Conservation (phyloP, 2,888 invertebrate species). For the Macrosiphum euphorbiae region DNA sequence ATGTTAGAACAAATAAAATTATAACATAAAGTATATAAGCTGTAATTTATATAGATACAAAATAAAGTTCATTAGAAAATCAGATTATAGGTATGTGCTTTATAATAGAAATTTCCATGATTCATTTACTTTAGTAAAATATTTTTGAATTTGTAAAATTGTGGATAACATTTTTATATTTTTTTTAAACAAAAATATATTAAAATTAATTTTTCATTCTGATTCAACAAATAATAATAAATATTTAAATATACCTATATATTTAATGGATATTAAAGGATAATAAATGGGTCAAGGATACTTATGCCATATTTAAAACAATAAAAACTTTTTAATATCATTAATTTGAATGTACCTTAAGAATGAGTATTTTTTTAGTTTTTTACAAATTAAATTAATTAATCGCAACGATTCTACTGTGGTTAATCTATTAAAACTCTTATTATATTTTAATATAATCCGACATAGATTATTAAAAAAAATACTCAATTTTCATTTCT, state of each 20-base stretch:
- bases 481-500: background rate
- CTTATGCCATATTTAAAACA: background rate
- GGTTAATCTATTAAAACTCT: background rate
- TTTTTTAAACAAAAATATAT: background rate
- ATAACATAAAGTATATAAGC: background rate
- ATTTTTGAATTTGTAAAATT: background rate
- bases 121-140: background rate
- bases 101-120: background rate
- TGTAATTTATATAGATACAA: background rate
- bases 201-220: background rate
- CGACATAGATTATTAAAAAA: background rate
- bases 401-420: background rate
- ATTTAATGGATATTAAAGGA: background rate
- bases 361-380: background rate
- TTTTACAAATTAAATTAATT: background rate
- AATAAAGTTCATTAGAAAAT: background rate
- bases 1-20: background rate
- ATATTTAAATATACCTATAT: background rate
- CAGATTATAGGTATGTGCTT: background rate
- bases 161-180: background rate
- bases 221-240: background rate
- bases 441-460: background rate
- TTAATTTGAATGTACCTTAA: background rate
- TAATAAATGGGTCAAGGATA: background rate
- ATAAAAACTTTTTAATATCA: constrained; percentile 17